Base-by-base conservation (phyloP, 2,888 invertebrate species). In the Mycalesis mineus region DNA sequence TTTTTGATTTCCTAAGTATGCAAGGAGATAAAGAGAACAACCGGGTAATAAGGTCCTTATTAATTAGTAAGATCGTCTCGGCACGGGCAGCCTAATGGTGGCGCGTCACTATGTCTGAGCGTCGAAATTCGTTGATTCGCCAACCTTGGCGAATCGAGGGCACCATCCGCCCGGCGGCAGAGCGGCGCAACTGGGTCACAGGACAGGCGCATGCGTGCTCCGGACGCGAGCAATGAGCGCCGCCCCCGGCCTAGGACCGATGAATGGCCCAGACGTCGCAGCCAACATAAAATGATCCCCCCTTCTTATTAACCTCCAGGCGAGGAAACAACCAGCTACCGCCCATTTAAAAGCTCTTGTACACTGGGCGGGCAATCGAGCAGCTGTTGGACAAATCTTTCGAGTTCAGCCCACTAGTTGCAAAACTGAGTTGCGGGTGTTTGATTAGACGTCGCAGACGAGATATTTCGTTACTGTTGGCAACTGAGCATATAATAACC, bases 221-320 rank as follows among this genome's bases (percentile, higher is more conserved):
- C 84, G 85, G 86, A 87, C 82, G 76, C 79, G 69, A 68, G 80
- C 87, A 88, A 87, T 88, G 84, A 86, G 82, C 82, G 72, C 83
- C 84, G 85, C 88, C 87, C 83, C 82, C 84, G 77, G 77, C 77
- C 80, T 74, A 77, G 78, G 75, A 74, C 73, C 72, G 71, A 80
- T 83, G 83, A 85, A 84, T 80, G 82, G 82, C 78, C 69, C 71
- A 71, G 82, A 80, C 78, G 52, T 50, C 57, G 58, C 70, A 65
- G 66, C 84, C 79, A 77, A 56, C 62, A 57, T 74, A 75, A 66
- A 66, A 45, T 71, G 87, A 75, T 71, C 83, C 80, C 80, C 84
- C 86, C 82, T 82, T 71, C 69, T 72, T 69, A 66, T 66, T 62
- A 68, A 67, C 65, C 67, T 68, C 70, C 65, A 68, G 72, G 31